Base-by-base conservation (phyloP, 2,797 vertebrate genomes). In the Lithobates sylvaticus region DNA sequence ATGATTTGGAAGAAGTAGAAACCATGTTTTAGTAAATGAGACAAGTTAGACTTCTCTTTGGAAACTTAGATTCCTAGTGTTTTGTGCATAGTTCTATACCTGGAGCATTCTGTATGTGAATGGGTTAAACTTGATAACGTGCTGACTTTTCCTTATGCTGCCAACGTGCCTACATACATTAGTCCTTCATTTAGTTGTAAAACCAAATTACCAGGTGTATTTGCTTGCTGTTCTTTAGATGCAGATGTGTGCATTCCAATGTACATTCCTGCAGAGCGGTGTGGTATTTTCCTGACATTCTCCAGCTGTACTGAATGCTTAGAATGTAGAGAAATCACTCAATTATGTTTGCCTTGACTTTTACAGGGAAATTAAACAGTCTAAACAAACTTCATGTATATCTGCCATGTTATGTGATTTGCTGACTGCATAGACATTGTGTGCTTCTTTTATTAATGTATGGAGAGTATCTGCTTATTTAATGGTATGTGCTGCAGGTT, bases 201-300 rank as follows among this genome's bases (percentile, higher is more conserved):
- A 71, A 10, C 8, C 15, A 39, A 26, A 71, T 71, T 15, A 58
- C 44, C 29, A 73, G 79, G 68, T 81, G 58, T 84, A 32, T 44
- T 42, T 54, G 65, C 26, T 36, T 78, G 32, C 73, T 44, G 23
- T 78, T 21, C 69, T 81, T 77, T 78, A 42, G 39, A 68, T 78
- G 42, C 80, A 87, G 85, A 78, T 87, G 81, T 83, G 58, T 32
- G 23, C 69, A 83, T 87, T 87, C 80, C 85, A 78, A 15, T 36
- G 36, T 27, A 27, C 75, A 87, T 87, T 87, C 74, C 80, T 78
- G 8, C 73, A 26, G 9, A 61, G 54, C 36, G 34, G n/a, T 34
- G 23, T 42, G 73, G 21, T 39, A 34, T 72, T 58, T 82, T 32
- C 29, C 50, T 42, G 26, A 42, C 29, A 73, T 72, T 86, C 74